Base-by-base conservation (phyloP, 2,797 vertebrate species). In the Saxicola maurus region DNA sequence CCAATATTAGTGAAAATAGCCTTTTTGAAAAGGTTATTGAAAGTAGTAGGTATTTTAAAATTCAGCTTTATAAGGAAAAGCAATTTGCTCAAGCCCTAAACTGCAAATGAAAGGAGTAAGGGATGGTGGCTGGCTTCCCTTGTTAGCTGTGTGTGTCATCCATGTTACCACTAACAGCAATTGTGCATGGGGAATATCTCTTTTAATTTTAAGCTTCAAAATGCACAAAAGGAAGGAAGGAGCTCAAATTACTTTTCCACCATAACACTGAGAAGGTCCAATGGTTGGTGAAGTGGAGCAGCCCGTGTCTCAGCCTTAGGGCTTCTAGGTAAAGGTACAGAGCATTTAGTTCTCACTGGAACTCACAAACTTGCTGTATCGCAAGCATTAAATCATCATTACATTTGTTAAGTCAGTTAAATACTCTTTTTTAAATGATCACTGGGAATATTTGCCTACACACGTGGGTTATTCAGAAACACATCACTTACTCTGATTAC, bases 31-130 rank as follows among this genome's bases (percentile, higher is more conserved):
- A 59, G 10, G 17, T 64, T 71, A 37, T 51, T 74, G 43, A 43
- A 78, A 69, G 10, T 11, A 59, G 43, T 76, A 85, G 28, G 21
- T 17, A 30, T 83, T 89, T 87, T 10, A 78, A 88, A 92, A 92
- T 46, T 23, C 33, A 76, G 7, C 53, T 87, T 93, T 65, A 81
- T 73, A 81, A 67, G 49, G 38, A 33, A 65, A 73, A 7, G 0
- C 31, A 49, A 38, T 91, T 90, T 86, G 59, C 69, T 79, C 83
- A 86, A 82, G 56, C 38, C 37, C 15, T 73, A 80, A 92, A 87
- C 56, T 85, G 78, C 35, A 94, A 90, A 72, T 72, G 23, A 23
- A 48, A 31, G 17, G 21, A 66, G 40, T 23, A 84, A 87, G 82
- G 69, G 85, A 73, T 8, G 17, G 46, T 35, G 11, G 65, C 64